Evolutionary conservation across 2,888 invertebrate genomes (phyloP).

Genomic region (Drosophila peninsularis): DNA sequence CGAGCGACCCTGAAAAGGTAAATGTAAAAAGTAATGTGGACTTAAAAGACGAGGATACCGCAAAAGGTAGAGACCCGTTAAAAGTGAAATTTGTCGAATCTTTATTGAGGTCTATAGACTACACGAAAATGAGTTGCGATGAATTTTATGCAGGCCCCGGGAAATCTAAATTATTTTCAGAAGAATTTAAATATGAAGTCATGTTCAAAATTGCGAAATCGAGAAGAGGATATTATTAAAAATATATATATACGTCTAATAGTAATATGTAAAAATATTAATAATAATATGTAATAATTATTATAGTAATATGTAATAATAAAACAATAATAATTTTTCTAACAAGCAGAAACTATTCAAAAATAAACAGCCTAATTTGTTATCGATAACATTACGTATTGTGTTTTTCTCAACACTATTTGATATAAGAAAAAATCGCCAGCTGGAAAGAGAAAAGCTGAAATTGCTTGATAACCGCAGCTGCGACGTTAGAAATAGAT

Average conservation of each 20-base stretch:
- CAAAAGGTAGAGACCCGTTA: background rate
- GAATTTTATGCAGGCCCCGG: conserved; percentile 9
- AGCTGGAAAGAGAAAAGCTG: conserved; percentile 22
- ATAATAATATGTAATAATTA: background rate
- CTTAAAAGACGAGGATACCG: no score
- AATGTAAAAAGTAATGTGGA: background rate
- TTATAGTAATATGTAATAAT: no score
- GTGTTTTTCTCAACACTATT: conserved; percentile 31
- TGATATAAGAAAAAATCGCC: conserved; percentile 4
- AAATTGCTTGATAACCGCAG: conserved; percentile 26
- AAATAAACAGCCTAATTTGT: background rate
- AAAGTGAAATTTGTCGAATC: background rate
- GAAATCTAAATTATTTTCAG: background rate
- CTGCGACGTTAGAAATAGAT: conserved; percentile 9
- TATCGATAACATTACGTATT: conserved; percentile 30
- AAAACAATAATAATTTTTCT: no score
- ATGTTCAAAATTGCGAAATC: conserved; percentile 1
- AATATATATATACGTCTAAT: background rate
- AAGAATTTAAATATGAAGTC: conserved; percentile 6
- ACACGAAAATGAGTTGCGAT: background rate
- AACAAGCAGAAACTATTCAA: background rate
- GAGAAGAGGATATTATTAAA: no score
- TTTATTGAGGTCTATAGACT: background rate
- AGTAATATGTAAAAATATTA: background rate
- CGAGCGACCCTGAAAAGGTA: no score